Evolutionary conservation across 1,140 invertebrate species (phyloP), one percentile per base, ranked within the genome.

Genomic region (Drosophila leontia): DNA sequence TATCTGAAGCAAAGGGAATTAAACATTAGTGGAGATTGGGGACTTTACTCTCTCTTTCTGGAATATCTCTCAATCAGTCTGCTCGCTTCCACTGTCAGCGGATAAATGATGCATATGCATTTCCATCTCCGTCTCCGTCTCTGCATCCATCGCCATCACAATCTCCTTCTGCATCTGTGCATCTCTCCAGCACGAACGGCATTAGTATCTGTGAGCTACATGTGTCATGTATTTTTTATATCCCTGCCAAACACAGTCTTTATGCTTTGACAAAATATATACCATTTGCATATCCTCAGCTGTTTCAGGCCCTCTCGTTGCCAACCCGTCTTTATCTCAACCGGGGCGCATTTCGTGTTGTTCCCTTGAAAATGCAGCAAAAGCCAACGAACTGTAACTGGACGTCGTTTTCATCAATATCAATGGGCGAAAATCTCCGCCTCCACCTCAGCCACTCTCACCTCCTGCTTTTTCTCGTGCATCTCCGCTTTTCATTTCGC

Each of bases 371-470:
- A 88, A 85, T 85, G 85, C 86, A 68, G 67, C 69, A 79, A 70
- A 90, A 88, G 85, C 85, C 85, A 88, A 88, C 85, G 85, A 88
- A 88, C 85, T 88, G 85, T 88, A 90, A 88, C 85, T 88, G 85
- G 85, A 88, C 84, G 80, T 88, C 84, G 85, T 88, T 88, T 88
- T 90, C 84, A 88, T 88, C 84, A 88, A 88, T 88, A 88, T 90
- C 81, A 88, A 88, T 90, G 85, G 85, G 74, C 67, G 78, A 84
- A 59, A 51, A 71, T 72, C 69, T 72, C 44, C 67, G 17, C 53
- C 65, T 37, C 34, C 45, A 8, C 39, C n/a, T 6, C 23, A 23
- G 23, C 39, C 47, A 15, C 48, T n/a, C 5, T 9, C 50, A 9
- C 34, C 32, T 65, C 34, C 53, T 64, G 13, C 34, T 37, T 11